Base-by-base conservation (phyloP, 2,888 invertebrate genomes). In the Eilema depressum region DNA sequence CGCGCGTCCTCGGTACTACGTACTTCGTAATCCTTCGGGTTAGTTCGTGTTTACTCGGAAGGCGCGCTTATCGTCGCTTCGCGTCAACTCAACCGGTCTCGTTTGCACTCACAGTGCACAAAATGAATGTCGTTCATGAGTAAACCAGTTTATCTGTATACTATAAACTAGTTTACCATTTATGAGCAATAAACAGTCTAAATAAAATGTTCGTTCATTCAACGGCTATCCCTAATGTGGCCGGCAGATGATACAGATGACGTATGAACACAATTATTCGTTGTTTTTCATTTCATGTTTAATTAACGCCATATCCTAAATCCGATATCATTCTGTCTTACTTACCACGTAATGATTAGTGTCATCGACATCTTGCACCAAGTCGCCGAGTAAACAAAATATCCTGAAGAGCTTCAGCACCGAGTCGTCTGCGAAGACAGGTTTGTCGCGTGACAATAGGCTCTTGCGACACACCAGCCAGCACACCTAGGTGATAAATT, bases 401-500 rank as follows among this genome's bases (percentile, higher is more conserved):
- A 98, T 96, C 77, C 97, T 93, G 89, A 97, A 98, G 69, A 98
- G 94, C 86, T 97, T 97, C 88, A 97, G 97, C 11, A 97, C 95
- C 25, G 97, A 97, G 68, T 96, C 96, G 77, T 97, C 97, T 14
- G 95, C 90, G 80, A 97, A 96, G 12, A 96, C 89, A 3, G 96
- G 95, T 81, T 96, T 95, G 75, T 97, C 96, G 60, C 97, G 92
- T 5, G 93, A 89, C 28, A 97, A 84, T 75, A 96, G 96, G 68
- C 94, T 95, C 85, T 97, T 97, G 70, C 97, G 96, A 86, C 98
- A 98, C 11, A 98, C 96, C 72, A 97, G 92, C 98, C 98, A 98
- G 88, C 98, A 98, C 0, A 97, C 96, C 96, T 96, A 41, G 28
- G 14, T 64, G 14, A 28, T 63, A 63, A 41, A 60, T 37, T 25